These are phyloP conservation scores for Akabosia matsudoensis DNA, from an alignment of 1,140 invertebrate species.

Conservation along the genomic window DNA sequence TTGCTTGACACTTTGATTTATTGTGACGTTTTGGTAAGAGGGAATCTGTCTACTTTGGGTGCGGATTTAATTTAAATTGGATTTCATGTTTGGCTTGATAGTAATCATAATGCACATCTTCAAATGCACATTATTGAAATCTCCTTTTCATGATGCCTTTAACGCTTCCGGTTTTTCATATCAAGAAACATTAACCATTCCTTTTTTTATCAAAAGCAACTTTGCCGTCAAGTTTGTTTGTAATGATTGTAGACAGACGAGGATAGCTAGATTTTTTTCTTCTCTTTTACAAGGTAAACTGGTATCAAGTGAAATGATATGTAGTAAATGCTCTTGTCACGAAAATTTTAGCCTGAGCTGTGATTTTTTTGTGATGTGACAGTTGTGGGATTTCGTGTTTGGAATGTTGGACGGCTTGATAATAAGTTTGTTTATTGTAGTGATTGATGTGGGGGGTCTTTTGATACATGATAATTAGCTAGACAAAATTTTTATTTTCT, in stretches of 20 bases:
- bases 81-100: neutral
- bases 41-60: too few relatives aligned
- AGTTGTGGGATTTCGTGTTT: neutral
- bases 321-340: neutral
- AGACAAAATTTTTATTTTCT: neutral
- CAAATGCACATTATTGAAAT: neutral
- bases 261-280: too few relatives aligned
- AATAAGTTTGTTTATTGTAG: neutral
- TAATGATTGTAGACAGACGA: too few relatives aligned
- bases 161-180: neutral
- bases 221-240: neutral
- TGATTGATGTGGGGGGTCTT: neutral
- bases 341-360: neutral
- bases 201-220: neutral
- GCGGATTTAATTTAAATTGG: constrained; percentile 1
- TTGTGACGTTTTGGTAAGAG: neutral
- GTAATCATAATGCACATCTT: neutral
- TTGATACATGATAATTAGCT: neutral
- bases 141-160: neutral
- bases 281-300: neutral
- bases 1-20: constrained; percentile 23
- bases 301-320: neutral
- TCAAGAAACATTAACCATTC: neutral
- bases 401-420: neutral
- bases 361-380: neutral